Conservation (phyloP, 2,888 invertebrate genomes). For the Pollenia labialis region DNA sequence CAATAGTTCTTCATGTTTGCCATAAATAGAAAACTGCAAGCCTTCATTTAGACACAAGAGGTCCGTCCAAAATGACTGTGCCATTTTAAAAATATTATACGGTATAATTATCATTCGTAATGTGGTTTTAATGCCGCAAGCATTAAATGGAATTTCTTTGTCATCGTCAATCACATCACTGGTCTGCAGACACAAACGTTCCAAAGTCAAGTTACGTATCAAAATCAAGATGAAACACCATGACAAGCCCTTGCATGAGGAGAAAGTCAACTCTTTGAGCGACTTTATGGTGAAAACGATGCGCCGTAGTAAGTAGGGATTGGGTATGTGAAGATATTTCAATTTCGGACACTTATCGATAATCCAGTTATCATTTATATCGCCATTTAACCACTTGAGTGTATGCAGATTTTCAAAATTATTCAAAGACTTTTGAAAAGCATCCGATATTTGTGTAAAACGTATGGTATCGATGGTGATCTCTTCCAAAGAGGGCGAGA, state of each 20-base stretch:
- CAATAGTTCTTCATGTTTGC: conserved; percentile 61
- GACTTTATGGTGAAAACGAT: conserved; percentile 66
- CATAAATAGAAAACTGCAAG: conserved; percentile 44
- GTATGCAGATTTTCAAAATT: conserved; percentile 66
- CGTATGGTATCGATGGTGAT: conserved; percentile 67
- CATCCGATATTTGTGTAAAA: conserved; percentile 65
- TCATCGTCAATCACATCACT: conserved; percentile 48
- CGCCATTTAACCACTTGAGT: conserved; percentile 64
- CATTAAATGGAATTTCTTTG: conserved; percentile 56
- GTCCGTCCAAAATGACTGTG: conserved; percentile 64
- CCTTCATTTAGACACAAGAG: conserved; percentile 36
- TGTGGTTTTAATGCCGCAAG: conserved; percentile 51
- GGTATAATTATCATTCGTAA: conserved; percentile 48
- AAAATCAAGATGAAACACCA: conserved; percentile 67
- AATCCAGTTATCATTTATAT: conserved; percentile 69
- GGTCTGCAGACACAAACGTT: conserved; percentile 56
- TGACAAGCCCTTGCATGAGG: conserved; percentile 60
- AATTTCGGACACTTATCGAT: conserved; percentile 67
- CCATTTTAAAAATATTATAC: conserved; percentile 54
- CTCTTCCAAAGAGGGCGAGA: conserved; percentile 49
- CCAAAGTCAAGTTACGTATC: conserved; percentile 56
- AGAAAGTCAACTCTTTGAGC: conserved; percentile 57
- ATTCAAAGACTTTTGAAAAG: conserved; percentile 66
- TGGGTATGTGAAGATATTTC: conserved; percentile 63
- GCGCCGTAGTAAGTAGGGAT: conserved; percentile 65